A percentile compares a stretch with the other conserved stretches of the same genome.
Evolutionary conservation across 2,797 vertebrate species (phyloP).

Genomic region (Pseudochirops corinnae): DNA sequence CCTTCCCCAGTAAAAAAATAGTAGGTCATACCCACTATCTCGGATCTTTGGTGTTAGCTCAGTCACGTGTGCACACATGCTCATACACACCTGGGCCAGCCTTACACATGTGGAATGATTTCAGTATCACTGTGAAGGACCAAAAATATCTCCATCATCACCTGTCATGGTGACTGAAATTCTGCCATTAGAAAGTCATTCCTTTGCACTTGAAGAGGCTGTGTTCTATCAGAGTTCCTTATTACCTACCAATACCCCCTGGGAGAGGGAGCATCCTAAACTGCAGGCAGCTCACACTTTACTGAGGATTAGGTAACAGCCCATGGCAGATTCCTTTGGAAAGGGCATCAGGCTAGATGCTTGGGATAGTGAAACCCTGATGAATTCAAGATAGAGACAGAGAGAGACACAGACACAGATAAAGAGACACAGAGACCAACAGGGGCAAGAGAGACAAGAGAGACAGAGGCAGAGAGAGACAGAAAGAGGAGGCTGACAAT

Average conservation of each 20-base stretch:
- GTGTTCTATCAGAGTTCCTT: not conserved
- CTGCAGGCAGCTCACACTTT: not conserved
- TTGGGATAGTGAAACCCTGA: not conserved
- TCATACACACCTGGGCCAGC: not conserved
- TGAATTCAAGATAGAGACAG: not conserved
- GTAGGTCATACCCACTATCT: not conserved
- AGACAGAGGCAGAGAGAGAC: not conserved
- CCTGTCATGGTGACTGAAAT: not conserved
- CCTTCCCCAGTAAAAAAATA: not conserved
- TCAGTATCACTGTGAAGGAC: not conserved
- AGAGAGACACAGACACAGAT: not conserved
- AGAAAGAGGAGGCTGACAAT: not conserved
- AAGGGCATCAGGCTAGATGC: not conserved
- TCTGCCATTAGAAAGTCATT: not conserved
- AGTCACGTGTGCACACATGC: not conserved
- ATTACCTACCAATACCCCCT: not conserved
- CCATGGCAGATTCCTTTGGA: not conserved
- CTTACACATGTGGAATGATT: not conserved
- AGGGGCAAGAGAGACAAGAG: not conserved
- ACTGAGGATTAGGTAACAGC: not conserved
- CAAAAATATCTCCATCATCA: not conserved
- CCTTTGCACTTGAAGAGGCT: conserved; percentile 31
- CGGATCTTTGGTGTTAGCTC: not conserved
- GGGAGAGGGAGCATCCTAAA: not conserved
- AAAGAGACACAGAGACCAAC: too few species aligned